phyloP scores from a whole-genome alignment of 1,140 invertebrate genomes.

The Brachionus paranguensis region DNA sequence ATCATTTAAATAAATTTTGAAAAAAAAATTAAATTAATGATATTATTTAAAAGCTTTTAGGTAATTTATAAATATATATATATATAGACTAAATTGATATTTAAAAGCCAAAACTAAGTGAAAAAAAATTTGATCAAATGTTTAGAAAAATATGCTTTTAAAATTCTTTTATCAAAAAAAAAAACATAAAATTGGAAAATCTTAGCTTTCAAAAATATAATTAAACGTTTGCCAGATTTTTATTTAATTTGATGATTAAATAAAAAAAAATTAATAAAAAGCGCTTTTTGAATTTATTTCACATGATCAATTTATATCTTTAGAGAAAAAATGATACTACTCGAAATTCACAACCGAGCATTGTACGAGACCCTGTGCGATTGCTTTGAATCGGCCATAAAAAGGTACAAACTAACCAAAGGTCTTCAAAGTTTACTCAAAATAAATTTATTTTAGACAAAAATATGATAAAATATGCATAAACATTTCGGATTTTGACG shows the following conservation, averaged over 20 bases:
- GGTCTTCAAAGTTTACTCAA: neutral
- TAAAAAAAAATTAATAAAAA: neutral
- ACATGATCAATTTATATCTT: neutral
- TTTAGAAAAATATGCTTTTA: conserved; percentile 3
- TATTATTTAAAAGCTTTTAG: too few species aligned
- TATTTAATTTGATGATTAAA: conserved; percentile 7
- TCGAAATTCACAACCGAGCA: conserved; percentile 97
- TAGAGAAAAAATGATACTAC: conserved; percentile 74
- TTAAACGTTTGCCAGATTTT: neutral
- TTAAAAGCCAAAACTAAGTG: too few species aligned
- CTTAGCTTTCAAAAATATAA: neutral
- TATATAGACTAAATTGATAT: too few species aligned
- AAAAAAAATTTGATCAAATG: neutral
- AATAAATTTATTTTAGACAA: conserved; percentile 63
- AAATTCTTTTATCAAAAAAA: neutral
- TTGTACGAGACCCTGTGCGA: conserved; percentile 86
- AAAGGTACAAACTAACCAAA: neutral
- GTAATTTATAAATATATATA: too few species aligned
- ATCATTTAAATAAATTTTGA: too few species aligned
- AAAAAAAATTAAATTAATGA: too few species aligned
- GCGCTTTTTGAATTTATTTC: neutral
- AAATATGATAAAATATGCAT: conserved; percentile 92
- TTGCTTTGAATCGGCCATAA: conserved; percentile 72
- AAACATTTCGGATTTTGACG: conserved; percentile 86
- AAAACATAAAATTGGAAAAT: neutral